Percentiles rank a stretch among this genome's conserved stretches.
Evolutionary conservation across 1,140 invertebrate species (phyloP).

Genomic region (Nasonia vitripennis): DNA sequence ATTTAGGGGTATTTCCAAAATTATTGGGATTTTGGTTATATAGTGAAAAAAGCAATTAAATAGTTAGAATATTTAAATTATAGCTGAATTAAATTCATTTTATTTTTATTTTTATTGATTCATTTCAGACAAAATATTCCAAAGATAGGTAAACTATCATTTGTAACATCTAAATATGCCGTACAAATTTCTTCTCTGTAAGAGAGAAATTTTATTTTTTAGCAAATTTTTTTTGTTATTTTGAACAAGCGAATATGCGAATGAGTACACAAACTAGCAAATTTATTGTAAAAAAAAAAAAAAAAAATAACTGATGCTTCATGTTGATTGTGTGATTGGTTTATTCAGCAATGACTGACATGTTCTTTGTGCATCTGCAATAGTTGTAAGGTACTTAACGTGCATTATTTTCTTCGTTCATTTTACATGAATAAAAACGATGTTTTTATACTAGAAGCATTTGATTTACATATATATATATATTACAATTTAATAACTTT

Average conservation of each 20-base stretch:
- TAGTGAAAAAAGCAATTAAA: neutral
- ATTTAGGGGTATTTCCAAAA: neutral
- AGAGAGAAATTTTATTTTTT: constrained; percentile 38
- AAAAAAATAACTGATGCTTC: constrained; percentile 40
- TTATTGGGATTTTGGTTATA: constrained; percentile 1
- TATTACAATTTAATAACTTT: constrained; percentile 33
- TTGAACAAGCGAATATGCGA: constrained; percentile 49
- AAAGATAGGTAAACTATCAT: constrained; percentile 48
- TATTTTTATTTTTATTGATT: constrained; percentile 27
- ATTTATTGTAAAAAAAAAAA: constrained; percentile 53
- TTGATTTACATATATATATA: constrained; percentile 39
- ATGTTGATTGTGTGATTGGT: constrained; percentile 52
- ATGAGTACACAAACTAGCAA: constrained; percentile 43
- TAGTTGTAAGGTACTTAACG: constrained; percentile 59
- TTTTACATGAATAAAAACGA: constrained; percentile 61
- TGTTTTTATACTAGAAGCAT: constrained; percentile 53
- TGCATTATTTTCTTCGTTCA: constrained; percentile 59
- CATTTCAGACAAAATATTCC: constrained; percentile 39
- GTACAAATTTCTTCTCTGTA: constrained; percentile 22
- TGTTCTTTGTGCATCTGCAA: constrained; percentile 51
- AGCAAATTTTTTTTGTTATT: constrained; percentile 48
- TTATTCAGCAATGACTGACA: constrained; percentile 47
- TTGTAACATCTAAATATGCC: constrained; percentile 30
- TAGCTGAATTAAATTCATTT: constrained; percentile 16
- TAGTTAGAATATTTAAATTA: constrained; percentile 18